Evolutionary conservation across 2,113 vertebrate species (phyloP).

Genomic region (Megaceryle maxima): DNA sequence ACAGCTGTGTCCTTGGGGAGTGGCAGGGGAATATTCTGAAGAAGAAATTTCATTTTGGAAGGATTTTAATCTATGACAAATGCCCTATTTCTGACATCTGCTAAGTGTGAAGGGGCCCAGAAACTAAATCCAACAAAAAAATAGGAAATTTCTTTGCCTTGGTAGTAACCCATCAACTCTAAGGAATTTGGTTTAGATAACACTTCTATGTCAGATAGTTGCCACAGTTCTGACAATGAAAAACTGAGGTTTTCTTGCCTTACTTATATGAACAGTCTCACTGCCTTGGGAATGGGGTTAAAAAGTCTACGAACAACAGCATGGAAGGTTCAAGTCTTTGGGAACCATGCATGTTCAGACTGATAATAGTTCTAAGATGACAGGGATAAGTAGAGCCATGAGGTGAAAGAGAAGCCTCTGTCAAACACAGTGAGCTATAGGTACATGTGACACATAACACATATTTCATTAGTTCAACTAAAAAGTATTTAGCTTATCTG

Average conservation of each 20-base stretch:
- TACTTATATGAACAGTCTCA: background rate
- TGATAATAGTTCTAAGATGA: background rate
- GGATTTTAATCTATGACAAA: background rate
- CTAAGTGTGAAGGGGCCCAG: background rate
- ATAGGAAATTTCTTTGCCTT: background rate
- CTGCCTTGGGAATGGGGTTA: background rate
- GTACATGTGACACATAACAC: rapidly evolving
- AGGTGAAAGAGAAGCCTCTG: background rate
- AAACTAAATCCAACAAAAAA: background rate
- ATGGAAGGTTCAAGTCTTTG: background rate
- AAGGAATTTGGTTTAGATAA: background rate
- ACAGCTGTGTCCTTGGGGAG: background rate
- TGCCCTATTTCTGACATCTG: background rate
- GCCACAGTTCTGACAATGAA: background rate
- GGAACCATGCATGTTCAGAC: background rate
- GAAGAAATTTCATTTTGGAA: background rate
- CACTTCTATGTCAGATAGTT: background rate
- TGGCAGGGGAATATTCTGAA: background rate
- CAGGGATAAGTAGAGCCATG: background rate
- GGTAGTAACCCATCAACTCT: background rate
- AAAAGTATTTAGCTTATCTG: background rate
- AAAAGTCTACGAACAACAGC: background rate
- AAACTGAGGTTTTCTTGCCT: background rate
- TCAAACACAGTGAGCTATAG: background rate
- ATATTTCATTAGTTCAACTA: background rate